Conservation (phyloP, 2,113 vertebrate species). For the Silurus asotus region DNA sequence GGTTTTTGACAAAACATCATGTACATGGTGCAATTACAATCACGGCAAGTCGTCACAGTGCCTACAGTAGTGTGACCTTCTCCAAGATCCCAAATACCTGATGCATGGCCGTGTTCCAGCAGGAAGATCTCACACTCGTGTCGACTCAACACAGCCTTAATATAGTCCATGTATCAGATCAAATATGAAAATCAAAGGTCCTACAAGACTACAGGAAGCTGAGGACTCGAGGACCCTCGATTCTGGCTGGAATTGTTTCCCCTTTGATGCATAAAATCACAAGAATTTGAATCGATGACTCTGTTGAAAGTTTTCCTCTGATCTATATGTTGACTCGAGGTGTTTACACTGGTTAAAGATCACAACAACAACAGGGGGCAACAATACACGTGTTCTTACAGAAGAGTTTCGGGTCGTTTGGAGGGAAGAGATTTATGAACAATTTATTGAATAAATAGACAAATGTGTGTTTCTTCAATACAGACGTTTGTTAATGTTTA, state of each 20-base stretch:
- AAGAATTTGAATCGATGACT: neutral
- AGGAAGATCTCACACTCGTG: neutral
- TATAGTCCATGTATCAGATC: neutral
- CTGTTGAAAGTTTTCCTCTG: neutral
- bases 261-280: neutral
- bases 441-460: too few species aligned
- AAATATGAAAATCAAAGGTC: too few species aligned
- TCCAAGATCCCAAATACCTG: neutral
- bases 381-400: too few species aligned
- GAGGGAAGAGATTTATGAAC: too few species aligned
- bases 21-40: neutral
- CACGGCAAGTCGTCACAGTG: neutral
- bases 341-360: neutral
- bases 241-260: neutral
- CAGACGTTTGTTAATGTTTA: too few species aligned
- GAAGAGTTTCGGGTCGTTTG: too few species aligned
- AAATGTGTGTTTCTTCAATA: too few species aligned
- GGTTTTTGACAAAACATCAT: neutral
- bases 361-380: neutral
- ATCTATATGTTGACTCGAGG: neutral
- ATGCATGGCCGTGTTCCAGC: too few species aligned
- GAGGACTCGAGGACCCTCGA: neutral
- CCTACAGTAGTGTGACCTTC: neutral
- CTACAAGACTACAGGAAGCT: neutral
- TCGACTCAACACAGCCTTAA: neutral